Evolutionary conservation across 2,797 vertebrate species (phyloP), one percentile per base, ranked within the genome.

Genomic region (Aplochiton taeniatus): DNA sequence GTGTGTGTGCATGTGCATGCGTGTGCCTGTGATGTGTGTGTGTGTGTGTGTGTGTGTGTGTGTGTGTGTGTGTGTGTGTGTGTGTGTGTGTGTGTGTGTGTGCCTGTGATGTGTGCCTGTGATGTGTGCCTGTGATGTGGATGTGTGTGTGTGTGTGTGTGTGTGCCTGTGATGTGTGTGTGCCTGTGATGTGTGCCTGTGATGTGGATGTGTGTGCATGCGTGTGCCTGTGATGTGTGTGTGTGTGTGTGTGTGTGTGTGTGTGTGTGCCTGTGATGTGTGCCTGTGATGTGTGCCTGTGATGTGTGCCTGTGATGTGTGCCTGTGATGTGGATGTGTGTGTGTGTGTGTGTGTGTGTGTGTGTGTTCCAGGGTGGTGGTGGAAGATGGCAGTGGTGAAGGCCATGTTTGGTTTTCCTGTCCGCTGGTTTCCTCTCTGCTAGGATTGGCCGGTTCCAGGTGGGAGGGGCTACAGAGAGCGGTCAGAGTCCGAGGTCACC

Each of bases 401-500:
- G 88, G 88, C n/a, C 89, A 89, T 13, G 75, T 92, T 19, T 89
- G 82, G 65, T 78, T 91, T 59, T 77, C 85, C 0, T 80, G 81
- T 46, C 73, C 19, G 1, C 69, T 67, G 8, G 70, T 92, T 8
- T 69, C 73, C 13, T 52, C 66, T 63, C 77, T 91, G 72, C 80
- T 93, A 73, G 73, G 77, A 73, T 73, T 92, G 70, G 70, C 68
- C 16, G 67, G 68, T 16, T 53, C 58, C 42, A 85, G 90, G 81
- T 93, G 92, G 91, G 90, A 85, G 85, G 90, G 89, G 68, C 87
- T 93, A 62, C 88, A 91, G 81, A 75, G 87, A 14, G 78, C 76
- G 0, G 44, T 92, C 52, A 82, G 73, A 77, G 75, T 84, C 73
- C 89, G 77, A 83, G 91, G 91, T 81, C 80, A 85, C 1, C 9